Evolutionary conservation across 1,140 invertebrate species (phyloP).

Genomic region (Chymomyza costata): DNA sequence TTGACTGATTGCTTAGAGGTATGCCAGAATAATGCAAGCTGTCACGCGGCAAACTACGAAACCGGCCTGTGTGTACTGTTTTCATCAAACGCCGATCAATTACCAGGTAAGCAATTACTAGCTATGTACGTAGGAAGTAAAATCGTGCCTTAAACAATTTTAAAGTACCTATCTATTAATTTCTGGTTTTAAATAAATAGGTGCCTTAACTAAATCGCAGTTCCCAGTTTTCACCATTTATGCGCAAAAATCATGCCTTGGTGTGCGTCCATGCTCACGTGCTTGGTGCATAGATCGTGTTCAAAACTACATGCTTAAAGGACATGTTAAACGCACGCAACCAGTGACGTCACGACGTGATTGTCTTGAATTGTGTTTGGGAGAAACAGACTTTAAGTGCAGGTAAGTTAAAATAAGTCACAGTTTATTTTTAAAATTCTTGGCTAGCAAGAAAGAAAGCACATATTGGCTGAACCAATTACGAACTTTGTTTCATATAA

Average conservation of each 20-base stretch:
- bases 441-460: no score
- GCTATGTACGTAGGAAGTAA: neutral
- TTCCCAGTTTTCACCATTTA: slow-evolving; percentile 98
- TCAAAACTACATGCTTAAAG: slow-evolving; percentile 87
- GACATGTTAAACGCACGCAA: slow-evolving; percentile 83
- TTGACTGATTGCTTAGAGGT: slow-evolving; percentile 92
- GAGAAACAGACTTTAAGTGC: slow-evolving; percentile 91
- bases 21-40: slow-evolving; percentile 90
- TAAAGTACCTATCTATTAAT: neutral
- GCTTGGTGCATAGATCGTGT: slow-evolving; percentile 96
- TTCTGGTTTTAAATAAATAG: slow-evolving; percentile 76
- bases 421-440: no score
- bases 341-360: slow-evolving; percentile 86
- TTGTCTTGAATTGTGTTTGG: slow-evolving; percentile 91
- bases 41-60: slow-evolving; percentile 93
- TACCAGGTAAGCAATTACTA: slow-evolving; percentile 83
- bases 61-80: slow-evolving; percentile 94
- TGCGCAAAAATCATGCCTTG: slow-evolving; percentile 93
- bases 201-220: slow-evolving; percentile 90
- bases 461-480: no score
- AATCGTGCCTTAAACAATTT: neutral
- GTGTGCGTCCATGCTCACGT: slow-evolving; percentile 88
- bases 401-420: slow-evolving; percentile 80
- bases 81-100: slow-evolving; percentile 87
- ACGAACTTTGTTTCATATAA: no score